Percentiles rank a stretch among this genome's conserved stretches.
Evolutionary conservation across 2,888 invertebrate genomes (phyloP).

Genomic region (Epiblema foenella): DNA sequence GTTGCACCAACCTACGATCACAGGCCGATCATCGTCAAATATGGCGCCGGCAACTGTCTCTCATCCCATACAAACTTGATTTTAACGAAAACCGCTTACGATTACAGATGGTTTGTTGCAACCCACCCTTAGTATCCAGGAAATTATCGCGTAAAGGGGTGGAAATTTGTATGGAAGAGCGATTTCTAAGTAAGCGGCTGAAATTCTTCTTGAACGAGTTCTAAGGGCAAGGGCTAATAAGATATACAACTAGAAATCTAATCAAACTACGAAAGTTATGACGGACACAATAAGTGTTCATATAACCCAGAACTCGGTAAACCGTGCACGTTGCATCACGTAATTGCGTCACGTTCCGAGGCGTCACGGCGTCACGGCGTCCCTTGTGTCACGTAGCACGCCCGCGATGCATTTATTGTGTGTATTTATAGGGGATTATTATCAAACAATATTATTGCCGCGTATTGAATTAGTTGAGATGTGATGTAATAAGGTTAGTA

Average conservation of each 20-base stretch:
- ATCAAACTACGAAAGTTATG: not conserved
- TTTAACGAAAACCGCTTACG: too few relatives aligned
- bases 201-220: too few relatives aligned
- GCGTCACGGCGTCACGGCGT: not conserved
- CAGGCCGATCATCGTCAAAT: too few relatives aligned
- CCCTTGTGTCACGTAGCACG: conserved; percentile 3
- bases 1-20: too few relatives aligned
- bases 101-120: too few relatives aligned
- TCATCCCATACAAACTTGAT: too few relatives aligned
- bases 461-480: not conserved
- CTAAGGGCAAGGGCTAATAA: too few relatives aligned
- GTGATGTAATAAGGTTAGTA: not conserved
- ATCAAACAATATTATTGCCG: not conserved
- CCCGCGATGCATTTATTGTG: not conserved
- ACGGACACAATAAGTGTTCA: not conserved
- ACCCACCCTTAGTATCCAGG: too few relatives aligned
- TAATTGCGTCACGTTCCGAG: conserved; percentile 1
- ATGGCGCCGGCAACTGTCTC: too few relatives aligned
- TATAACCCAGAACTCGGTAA: not conserved
- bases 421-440: not conserved
- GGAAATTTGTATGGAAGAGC: too few relatives aligned
- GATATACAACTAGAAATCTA: not conserved
- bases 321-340: conserved; percentile 1
- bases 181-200: too few relatives aligned
- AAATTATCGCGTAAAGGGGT: too few relatives aligned